These are phyloP conservation scores for Cephus runcator DNA, from an alignment of 2,888 invertebrate genomes.

Conservation along the genomic window DNA sequence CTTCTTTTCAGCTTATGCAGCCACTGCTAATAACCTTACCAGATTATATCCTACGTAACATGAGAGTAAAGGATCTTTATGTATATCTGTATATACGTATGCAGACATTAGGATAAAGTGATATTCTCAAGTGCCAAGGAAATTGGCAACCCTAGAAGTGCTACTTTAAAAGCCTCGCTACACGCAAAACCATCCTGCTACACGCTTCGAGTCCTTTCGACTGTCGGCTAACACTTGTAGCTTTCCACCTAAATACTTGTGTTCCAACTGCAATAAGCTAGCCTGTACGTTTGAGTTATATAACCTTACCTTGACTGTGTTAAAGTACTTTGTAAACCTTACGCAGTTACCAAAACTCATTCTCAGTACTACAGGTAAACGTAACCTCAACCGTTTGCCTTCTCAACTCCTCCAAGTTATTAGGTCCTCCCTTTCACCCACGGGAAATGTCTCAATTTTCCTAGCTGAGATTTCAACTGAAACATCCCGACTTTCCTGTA, in stretches of 20 bases:
- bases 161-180: not conserved
- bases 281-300: not conserved
- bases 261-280: not conserved
- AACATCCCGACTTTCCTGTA: not conserved
- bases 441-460: not conserved
- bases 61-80: not conserved
- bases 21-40: not conserved
- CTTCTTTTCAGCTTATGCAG: not conserved
- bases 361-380: not conserved
- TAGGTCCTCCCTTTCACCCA: not conserved
- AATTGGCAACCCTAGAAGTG: not conserved
- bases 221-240: not conserved
- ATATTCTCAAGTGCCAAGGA: not conserved
- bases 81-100: not conserved
- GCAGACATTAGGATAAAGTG: not conserved
- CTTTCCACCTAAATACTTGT: not conserved
- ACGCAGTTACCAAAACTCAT: not conserved
- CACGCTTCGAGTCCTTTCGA: not conserved
- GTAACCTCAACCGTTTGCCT: not conserved
- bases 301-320: not conserved
- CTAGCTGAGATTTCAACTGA: not conserved
- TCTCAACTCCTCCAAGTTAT: not conserved
- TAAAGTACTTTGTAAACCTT: not conserved
- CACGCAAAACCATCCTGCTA: not conserved
- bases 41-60: not conserved